A percentile compares a stretch with the other conserved stretches of the same genome.
phyloP scores from a whole-genome alignment of 2,113 vertebrate genomes.

The Oncorhynchus kisutch region DNA sequence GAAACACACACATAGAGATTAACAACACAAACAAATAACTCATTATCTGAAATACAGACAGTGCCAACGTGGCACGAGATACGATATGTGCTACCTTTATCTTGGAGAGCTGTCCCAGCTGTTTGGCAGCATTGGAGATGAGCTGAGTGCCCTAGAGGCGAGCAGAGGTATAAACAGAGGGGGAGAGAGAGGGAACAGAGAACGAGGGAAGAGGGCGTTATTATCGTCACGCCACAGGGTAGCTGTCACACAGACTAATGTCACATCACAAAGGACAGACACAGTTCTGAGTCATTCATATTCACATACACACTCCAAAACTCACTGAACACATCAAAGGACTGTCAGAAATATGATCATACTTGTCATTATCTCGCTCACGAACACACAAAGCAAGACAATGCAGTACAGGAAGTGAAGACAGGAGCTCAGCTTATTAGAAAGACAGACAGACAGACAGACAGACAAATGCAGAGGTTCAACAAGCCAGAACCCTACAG shows the following conservation, averaged over 20 bases:
- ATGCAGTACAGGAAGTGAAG: constrained; percentile 49
- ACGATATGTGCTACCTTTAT: constrained; percentile 81
- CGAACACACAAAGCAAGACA: constrained; percentile 29
- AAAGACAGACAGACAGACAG: constrained; percentile 3
- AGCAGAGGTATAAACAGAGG: constrained; percentile 16
- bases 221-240: constrained; percentile 27
- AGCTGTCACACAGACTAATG: constrained; percentile 43
- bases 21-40: neutral
- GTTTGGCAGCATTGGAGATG: constrained; percentile 98
- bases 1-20: neutral
- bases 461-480: constrained; percentile 20
- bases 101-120: constrained; percentile 96
- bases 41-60: neutral
- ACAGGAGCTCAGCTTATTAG: constrained; percentile 47
- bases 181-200: constrained; percentile 6
- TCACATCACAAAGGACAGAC: constrained; percentile 64
- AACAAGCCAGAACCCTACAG: neutral
- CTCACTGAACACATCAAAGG: constrained; percentile 39
- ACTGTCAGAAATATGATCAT: constrained; percentile 47
- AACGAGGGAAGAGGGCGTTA: neutral
- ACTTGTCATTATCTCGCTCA: constrained; percentile 37
- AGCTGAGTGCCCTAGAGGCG: constrained; percentile 90
- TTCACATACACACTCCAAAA: constrained; percentile 45
- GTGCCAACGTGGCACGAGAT: neutral
- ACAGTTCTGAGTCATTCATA: constrained; percentile 53